These are phyloP conservation scores for Drosophila bifasciata DNA, from an alignment of 1,140 invertebrate species.

Conservation along the genomic window DNA sequence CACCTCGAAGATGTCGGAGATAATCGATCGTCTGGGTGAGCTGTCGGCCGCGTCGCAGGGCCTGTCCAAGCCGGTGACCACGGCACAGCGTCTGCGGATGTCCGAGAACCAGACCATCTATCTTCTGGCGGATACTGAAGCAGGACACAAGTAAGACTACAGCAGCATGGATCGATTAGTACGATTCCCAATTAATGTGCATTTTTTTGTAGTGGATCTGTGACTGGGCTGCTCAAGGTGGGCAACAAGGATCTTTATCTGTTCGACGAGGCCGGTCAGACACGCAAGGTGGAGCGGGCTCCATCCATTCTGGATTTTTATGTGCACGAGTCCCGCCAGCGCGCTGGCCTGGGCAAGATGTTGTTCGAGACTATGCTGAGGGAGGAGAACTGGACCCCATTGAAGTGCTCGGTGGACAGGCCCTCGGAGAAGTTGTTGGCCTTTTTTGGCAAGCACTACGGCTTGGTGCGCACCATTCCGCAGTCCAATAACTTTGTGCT, in stretches of 20 bases:
- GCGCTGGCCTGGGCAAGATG: slow-evolving; percentile 90
- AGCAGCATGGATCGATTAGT: not conserved
- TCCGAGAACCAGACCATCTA: slow-evolving; percentile 89
- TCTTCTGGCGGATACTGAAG: slow-evolving; percentile 86
- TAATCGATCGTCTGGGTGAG: slow-evolving; percentile 89
- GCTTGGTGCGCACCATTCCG: slow-evolving; percentile 88
- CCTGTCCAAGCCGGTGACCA: slow-evolving; percentile 89
- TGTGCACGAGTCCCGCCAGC: slow-evolving; percentile 91
- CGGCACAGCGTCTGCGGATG: slow-evolving; percentile 87
- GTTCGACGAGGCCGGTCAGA: slow-evolving; percentile 88
- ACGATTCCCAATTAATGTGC: not conserved
- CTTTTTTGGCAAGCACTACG: slow-evolving; percentile 94
- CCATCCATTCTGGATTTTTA: slow-evolving; percentile 95
- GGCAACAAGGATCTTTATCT: slow-evolving; percentile 94
- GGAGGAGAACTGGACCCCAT: slow-evolving; percentile 88
- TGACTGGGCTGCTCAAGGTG: slow-evolving; percentile 93
- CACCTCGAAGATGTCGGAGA: slow-evolving; percentile 87
- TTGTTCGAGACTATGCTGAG: slow-evolving; percentile 93
- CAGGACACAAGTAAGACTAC: slow-evolving; percentile 86
- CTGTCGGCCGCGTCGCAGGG: slow-evolving; percentile 90
- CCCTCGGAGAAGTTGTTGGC: slow-evolving; percentile 94
- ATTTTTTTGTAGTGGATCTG: slow-evolving; percentile 85
- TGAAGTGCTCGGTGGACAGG: slow-evolving; percentile 94
- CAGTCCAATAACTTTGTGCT: slow-evolving; percentile 96
- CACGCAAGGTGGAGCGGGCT: slow-evolving; percentile 89